A percentile compares a stretch with the other conserved stretches of the same genome.
phyloP scores from a whole-genome alignment of 2,113 vertebrate genomes.

The Macquaria ambigua region DNA sequence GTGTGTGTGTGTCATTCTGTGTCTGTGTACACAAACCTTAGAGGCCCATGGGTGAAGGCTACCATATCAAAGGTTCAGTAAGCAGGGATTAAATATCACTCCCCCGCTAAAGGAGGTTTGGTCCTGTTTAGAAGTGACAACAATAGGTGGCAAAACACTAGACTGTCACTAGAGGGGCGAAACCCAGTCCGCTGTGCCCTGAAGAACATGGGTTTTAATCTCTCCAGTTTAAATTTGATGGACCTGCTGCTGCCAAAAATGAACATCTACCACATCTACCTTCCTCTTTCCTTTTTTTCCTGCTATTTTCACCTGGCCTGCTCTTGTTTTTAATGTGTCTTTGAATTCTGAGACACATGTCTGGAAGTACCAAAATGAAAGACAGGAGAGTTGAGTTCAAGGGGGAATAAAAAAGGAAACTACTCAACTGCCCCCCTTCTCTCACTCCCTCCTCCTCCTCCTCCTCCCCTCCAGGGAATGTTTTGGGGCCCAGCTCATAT shows the following conservation, averaged over 20 bases:
- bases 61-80: constrained; percentile 83
- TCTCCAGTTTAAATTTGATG: constrained; percentile 65
- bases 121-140: constrained; percentile 81
- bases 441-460: constrained; percentile 46
- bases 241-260: constrained; percentile 47
- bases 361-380: constrained; percentile 62
- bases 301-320: constrained; percentile 22
- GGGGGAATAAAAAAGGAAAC: constrained; percentile 65
- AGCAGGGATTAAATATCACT: constrained; percentile 82
- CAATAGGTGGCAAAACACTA: constrained; percentile 79
- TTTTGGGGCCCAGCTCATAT: constrained; percentile 87
- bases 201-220: constrained; percentile 65
- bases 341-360: constrained; percentile 57
- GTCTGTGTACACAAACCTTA: constrained; percentile 66
- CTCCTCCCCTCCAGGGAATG: constrained; percentile 81
- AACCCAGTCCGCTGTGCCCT: constrained; percentile 73
- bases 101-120: constrained; percentile 69
- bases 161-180: constrained; percentile 77
- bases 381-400: constrained; percentile 60
- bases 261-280: constrained; percentile 4
- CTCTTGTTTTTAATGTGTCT: constrained; percentile 53
- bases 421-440: constrained; percentile 45
- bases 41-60: constrained; percentile 77
- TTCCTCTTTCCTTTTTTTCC: background rate
- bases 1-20: constrained; percentile 45